A percentile compares a stretch with the other conserved stretches of the same genome.
Conservation (phyloP, 2,113 vertebrate species). For the Morone saxatilis region DNA sequence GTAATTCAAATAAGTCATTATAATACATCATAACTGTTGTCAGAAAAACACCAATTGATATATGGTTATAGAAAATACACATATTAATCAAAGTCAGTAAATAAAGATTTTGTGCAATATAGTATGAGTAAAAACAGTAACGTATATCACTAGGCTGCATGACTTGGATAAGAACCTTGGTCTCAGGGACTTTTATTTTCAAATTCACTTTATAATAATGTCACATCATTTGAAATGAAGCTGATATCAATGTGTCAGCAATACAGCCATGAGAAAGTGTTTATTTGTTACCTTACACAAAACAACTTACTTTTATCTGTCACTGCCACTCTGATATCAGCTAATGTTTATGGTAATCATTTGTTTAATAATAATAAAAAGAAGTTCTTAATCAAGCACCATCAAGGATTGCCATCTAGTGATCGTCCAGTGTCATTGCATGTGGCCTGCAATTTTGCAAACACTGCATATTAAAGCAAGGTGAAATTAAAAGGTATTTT, state of each 20-base stretch:
- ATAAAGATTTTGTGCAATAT: background rate
- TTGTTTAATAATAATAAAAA: background rate
- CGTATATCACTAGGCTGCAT: background rate
- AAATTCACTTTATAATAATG: background rate
- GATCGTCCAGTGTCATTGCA: slow-evolving; percentile 40
- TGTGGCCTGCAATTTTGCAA: background rate
- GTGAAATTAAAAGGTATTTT: background rate
- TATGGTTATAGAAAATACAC: background rate
- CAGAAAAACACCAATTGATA: background rate
- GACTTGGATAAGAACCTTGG: background rate
- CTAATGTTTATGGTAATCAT: background rate
- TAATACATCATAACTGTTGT: background rate
- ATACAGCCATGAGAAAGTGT: background rate
- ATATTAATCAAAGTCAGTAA: too few relatives aligned
- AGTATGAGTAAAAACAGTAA: background rate
- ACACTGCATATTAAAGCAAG: background rate
- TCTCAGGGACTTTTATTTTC: background rate
- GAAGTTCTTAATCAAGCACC: slow-evolving; percentile 1
- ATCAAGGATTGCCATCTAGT: slow-evolving; percentile 66
- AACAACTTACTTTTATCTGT: background rate
- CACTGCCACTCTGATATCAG: background rate
- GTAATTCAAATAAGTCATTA: background rate
- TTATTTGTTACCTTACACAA: background rate
- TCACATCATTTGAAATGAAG: background rate
- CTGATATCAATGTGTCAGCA: background rate